Percentiles rank a stretch among this genome's conserved stretches.
Evolutionary conservation across 1,140 invertebrate species (phyloP).

Genomic region (Drosophila auraria): DNA sequence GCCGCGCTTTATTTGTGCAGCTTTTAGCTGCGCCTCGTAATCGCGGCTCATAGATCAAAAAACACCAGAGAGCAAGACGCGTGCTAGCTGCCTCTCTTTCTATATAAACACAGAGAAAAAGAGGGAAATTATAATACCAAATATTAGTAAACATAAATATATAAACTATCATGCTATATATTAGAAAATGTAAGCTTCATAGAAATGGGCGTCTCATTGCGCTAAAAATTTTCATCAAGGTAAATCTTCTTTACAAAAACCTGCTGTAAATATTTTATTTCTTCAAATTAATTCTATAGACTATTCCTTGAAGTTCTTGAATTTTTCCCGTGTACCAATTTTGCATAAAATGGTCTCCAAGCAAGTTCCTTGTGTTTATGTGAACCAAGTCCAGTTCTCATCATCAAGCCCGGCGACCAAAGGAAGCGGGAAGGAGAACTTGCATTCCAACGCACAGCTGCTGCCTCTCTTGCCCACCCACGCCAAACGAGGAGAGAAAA

Average conservation of each 20-base stretch:
- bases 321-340: constrained; percentile 24
- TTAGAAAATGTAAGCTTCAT: too few relatives aligned
- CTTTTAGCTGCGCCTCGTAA: constrained; percentile 68
- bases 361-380: constrained; percentile 49
- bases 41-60: constrained; percentile 63
- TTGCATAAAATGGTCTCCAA: constrained; percentile 39
- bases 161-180: too few relatives aligned
- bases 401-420: constrained; percentile 35
- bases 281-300: not conserved
- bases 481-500: constrained; percentile 20
- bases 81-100: constrained; percentile 44
- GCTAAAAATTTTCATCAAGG: not conserved
- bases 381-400: constrained; percentile 75
- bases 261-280: not conserved
- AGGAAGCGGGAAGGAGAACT: constrained; percentile 28
- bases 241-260: not conserved
- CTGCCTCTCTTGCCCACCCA: constrained; percentile 58
- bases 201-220: too few relatives aligned
- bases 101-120: constrained; percentile 13
- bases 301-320: too few relatives aligned
- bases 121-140: not conserved
- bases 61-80: constrained; percentile 26
- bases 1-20: constrained; percentile 69
- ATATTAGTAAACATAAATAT: too few relatives aligned
- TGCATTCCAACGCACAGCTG: constrained; percentile 68